phyloP scores from a whole-genome alignment of 2,888 invertebrate genomes.

The Cerastis rubricosa region DNA sequence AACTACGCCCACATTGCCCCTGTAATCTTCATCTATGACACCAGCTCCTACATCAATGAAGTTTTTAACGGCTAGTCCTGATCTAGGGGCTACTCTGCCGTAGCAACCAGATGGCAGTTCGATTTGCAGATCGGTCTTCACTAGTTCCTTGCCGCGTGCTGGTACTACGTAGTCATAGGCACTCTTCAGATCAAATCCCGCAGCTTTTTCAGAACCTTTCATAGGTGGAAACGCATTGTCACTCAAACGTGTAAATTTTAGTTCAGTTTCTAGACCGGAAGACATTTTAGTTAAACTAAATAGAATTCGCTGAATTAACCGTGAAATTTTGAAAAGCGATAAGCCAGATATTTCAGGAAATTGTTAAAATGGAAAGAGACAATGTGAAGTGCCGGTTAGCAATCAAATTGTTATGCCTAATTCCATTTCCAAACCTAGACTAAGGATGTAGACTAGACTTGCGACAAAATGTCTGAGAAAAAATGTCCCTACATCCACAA shows the following conservation, averaged over 20 bases:
- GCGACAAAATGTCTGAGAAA: slow-evolving; percentile 5
- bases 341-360: neutral
- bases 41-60: slow-evolving; percentile 99
- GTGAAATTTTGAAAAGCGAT: slow-evolving; percentile 59
- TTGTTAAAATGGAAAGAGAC: neutral
- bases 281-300: slow-evolving; percentile 75
- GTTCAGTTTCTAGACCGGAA: slow-evolving; percentile 73
- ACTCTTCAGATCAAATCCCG: slow-evolving; percentile 97
- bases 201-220: slow-evolving; percentile 96
- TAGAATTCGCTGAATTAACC: slow-evolving; percentile 38
- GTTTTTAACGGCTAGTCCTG: slow-evolving; percentile 98
- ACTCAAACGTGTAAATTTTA: slow-evolving; percentile 95
- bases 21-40: slow-evolving; percentile 98
- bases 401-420: no score
- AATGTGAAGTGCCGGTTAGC: neutral
- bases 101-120: slow-evolving; percentile 98
- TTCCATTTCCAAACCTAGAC: neutral
- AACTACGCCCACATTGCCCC: slow-evolving; percentile 98
- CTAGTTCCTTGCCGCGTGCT: slow-evolving; percentile 95
- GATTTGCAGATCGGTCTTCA: slow-evolving; percentile 98
- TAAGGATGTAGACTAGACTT: slow-evolving; percentile 7
- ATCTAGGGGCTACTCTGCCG: slow-evolving; percentile 98
- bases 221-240: slow-evolving; percentile 96
- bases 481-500: slow-evolving; percentile 27
- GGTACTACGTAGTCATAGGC: slow-evolving; percentile 96